phyloP scores from a whole-genome alignment of 1,140 invertebrate species.

The Olivierus martensii region DNA sequence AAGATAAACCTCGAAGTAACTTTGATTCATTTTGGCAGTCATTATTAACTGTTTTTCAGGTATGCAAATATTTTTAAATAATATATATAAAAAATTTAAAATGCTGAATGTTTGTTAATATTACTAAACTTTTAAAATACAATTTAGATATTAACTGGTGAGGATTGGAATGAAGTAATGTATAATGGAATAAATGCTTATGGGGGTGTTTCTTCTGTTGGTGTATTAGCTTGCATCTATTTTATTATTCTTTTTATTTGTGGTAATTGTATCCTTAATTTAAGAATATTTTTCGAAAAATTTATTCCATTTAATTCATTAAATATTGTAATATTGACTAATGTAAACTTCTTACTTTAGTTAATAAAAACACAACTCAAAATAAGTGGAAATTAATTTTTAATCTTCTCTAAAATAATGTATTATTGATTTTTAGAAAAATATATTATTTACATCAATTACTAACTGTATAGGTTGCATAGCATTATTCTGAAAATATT shows the following conservation, averaged over 20 bases:
- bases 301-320: no score
- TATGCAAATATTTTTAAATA: constrained; percentile 17
- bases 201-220: constrained; percentile 76
- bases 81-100: no score
- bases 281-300: background rate
- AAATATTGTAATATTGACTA: no score
- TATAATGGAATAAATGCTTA: constrained; percentile 93
- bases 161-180: constrained; percentile 99
- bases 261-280: constrained; percentile 78
- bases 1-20: constrained; percentile 42
- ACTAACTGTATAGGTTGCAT: no score
- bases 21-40: constrained; percentile 49
- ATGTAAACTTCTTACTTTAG: no score
- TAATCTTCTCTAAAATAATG: no score
- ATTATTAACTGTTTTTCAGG: constrained; percentile 49
- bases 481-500: no score
- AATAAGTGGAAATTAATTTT: no score
- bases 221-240: constrained; percentile 87
- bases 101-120: background rate
- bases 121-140: background rate
- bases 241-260: constrained; percentile 99
- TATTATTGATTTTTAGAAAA: no score
- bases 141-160: constrained; percentile 93
- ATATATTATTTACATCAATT: no score
- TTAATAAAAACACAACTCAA: no score